Percentiles rank a stretch among this genome's conserved stretches.
These are phyloP conservation scores for Tipula confusa DNA, from an alignment of 2,888 invertebrate species.

Conservation along the genomic window DNA sequence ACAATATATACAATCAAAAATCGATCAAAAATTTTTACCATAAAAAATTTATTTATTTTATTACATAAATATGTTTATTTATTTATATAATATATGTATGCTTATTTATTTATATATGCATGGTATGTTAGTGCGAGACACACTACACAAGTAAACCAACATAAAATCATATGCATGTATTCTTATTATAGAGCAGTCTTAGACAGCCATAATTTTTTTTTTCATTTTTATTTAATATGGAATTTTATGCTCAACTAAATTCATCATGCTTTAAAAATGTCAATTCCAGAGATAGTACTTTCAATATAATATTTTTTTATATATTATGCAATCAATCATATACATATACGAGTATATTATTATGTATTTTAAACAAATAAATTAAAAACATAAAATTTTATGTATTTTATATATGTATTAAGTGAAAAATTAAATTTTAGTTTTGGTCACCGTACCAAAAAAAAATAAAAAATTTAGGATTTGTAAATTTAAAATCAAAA, in stretches of 20 bases:
- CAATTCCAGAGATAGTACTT: conserved; percentile 4
- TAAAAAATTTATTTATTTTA: conserved; percentile 17
- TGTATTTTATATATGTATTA: neutral
- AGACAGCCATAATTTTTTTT: neutral
- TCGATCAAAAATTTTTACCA: neutral
- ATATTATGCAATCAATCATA: conserved; percentile 13
- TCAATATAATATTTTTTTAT: no score
- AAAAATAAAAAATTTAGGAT: neutral
- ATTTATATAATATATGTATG: neutral
- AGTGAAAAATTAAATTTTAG: neutral
- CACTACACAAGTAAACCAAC: conserved; percentile 15
- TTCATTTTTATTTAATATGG: no score
- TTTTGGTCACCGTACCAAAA: neutral
- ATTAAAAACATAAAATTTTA: neutral
- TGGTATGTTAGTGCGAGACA: neutral
- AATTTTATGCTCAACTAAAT: neutral
- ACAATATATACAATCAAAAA: neutral
- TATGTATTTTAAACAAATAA: neutral
- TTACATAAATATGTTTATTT: neutral
- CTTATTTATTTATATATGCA: conserved; percentile 6
- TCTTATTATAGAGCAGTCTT: neutral
- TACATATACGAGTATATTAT: neutral
- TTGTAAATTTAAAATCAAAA: neutral
- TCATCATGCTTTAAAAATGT: conserved; percentile 12
- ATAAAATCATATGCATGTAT: neutral